These are phyloP conservation scores for Diaprepes abbreviatus DNA, from an alignment of 2,888 invertebrate genomes.

Conservation along the genomic window DNA sequence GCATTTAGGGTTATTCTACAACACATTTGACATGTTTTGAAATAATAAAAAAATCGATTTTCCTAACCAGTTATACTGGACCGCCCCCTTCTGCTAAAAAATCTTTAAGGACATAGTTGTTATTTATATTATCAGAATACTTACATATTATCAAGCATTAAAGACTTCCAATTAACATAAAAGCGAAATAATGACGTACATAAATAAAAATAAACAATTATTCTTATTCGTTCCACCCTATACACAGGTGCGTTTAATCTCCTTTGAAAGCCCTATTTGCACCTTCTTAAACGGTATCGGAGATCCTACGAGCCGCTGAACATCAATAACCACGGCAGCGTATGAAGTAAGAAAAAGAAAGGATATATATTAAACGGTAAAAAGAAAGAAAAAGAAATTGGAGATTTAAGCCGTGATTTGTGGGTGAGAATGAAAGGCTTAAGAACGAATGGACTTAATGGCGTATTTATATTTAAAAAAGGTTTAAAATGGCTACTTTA, in stretches of 20 bases:
- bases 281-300: conserved; percentile 46
- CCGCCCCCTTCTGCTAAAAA: too few species aligned
- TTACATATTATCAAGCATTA: too few species aligned
- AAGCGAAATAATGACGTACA: neutral
- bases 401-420: conserved; percentile 9
- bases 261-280: conserved; percentile 41
- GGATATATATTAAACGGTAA: conserved; percentile 1
- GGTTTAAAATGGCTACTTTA: neutral
- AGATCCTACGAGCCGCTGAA: conserved; percentile 28
- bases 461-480: neutral
- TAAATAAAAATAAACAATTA: conserved; percentile 13
- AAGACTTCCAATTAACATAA: too few species aligned
- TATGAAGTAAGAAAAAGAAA: conserved; percentile 1
- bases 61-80: too few species aligned
- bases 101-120: too few species aligned
- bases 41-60: too few species aligned
- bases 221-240: conserved; percentile 11
- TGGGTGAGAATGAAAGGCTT: conserved; percentile 6
- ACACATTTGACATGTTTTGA: too few species aligned
- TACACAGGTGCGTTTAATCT: conserved; percentile 38
- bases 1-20: too few species aligned
- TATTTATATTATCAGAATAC: too few species aligned
- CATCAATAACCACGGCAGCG: conserved; percentile 30
- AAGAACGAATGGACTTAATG: neutral
- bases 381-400: conserved; percentile 15